Conservation (phyloP, 2,888 invertebrate genomes). For the Sepioteuthis lessoniana region DNA sequence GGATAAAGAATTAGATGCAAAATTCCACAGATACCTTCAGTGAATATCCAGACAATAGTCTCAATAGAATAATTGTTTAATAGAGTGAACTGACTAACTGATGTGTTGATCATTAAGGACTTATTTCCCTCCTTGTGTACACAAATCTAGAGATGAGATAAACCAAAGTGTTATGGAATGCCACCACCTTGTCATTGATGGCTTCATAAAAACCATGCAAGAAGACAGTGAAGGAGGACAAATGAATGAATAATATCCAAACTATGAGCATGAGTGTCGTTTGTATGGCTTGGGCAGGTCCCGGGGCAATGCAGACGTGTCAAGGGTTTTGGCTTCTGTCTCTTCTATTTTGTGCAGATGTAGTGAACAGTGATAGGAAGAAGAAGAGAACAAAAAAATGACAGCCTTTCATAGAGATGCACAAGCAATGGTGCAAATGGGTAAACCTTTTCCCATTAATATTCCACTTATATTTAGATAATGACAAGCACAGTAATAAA, state of each 20-base stretch:
- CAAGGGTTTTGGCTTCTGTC: slow-evolving; percentile 33
- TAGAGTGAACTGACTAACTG: background rate
- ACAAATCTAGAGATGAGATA: background rate
- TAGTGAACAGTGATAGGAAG: background rate
- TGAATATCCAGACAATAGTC: background rate
- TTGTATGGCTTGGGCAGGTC: background rate
- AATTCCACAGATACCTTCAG: background rate
- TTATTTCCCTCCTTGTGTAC: background rate
- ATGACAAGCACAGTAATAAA: background rate
- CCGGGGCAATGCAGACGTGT: background rate
- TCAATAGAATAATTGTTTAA: background rate
- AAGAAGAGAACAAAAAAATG: background rate
- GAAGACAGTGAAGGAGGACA: background rate
- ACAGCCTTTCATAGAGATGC: background rate
- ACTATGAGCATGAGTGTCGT: background rate
- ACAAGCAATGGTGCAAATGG: background rate
- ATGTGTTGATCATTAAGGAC: slow-evolving; percentile 9
- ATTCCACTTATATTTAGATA: background rate
- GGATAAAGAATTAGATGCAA: background rate
- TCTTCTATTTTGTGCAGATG: background rate
- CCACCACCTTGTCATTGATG: background rate
- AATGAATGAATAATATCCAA: background rate
- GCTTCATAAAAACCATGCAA: background rate
- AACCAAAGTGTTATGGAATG: background rate
- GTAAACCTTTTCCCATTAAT: background rate